Percentiles rank a stretch among this genome's conserved stretches.
phyloP scores from a whole-genome alignment of 2,888 invertebrate genomes.

The Ennomos quercinarius region DNA sequence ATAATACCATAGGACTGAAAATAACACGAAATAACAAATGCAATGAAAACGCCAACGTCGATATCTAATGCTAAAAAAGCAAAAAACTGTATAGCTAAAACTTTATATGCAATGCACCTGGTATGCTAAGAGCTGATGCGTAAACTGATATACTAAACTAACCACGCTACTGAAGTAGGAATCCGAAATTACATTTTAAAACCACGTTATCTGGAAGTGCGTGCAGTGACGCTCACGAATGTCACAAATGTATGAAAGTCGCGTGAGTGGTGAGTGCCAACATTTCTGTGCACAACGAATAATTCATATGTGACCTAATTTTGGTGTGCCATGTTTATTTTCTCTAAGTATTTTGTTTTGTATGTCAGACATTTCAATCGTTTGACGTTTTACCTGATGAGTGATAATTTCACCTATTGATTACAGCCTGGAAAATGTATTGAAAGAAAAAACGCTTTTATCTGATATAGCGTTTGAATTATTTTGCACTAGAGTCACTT shows the following conservation, averaged over 20 bases:
- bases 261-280: slow-evolving; percentile 14
- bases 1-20: too few species aligned
- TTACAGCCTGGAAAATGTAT: not conserved
- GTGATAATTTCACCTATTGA: too few species aligned
- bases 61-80: too few species aligned
- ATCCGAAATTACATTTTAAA: not conserved
- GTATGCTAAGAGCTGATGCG: not conserved
- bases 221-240: slow-evolving; percentile 27
- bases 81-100: too few species aligned
- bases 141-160: not conserved
- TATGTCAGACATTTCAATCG: too few species aligned
- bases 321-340: slow-evolving; percentile 6
- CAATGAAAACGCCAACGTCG: too few species aligned
- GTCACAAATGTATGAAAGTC: slow-evolving; percentile 28
- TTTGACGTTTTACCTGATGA: too few species aligned
- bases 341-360: slow-evolving; percentile 20
- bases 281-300: slow-evolving; percentile 24
- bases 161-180: not conserved
- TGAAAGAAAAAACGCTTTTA: too few species aligned
- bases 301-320: slow-evolving; percentile 32
- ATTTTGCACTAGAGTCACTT: too few species aligned
- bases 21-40: too few species aligned
- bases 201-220: slow-evolving; percentile 15
- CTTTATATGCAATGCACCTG: too few species aligned
- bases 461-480: too few species aligned